These are phyloP conservation scores for Tauraco erythrolophus DNA, from an alignment of 2,113 vertebrate genomes.

Conservation along the genomic window DNA sequence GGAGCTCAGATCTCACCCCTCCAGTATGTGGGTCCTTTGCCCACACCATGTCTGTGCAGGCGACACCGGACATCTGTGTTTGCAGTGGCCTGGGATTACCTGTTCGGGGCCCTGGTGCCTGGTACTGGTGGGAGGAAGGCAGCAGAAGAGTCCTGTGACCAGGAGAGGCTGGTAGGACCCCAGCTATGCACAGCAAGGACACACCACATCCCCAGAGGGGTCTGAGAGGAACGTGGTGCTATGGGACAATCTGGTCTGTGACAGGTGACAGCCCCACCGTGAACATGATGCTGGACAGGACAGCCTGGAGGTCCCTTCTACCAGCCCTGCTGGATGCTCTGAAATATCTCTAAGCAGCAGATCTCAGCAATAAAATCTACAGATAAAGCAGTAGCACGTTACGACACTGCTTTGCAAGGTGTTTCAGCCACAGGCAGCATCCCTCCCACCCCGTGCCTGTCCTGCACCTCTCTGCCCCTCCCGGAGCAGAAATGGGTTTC, in stretches of 20 bases:
- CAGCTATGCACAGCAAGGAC: background rate
- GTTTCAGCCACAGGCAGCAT: background rate
- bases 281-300: fast-evolving
- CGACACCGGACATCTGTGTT: background rate
- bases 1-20: background rate
- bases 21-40: background rate
- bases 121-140: background rate
- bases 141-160: background rate
- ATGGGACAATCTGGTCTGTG: background rate
- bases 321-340: background rate
- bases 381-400: background rate
- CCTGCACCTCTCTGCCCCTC: background rate
- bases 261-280: fast-evolving
- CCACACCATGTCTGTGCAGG: fast-evolving
- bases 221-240: background rate
- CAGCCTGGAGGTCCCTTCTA: background rate
- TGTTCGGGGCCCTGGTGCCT: fast-evolving
- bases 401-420: background rate
- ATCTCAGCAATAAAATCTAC: background rate
- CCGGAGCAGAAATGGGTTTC: fast-evolving
- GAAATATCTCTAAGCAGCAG: background rate
- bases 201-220: no score
- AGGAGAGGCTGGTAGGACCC: background rate
- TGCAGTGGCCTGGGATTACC: background rate
- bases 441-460: fast-evolving